A percentile compares a stretch with the other conserved stretches of the same genome.
Conservation (phyloP, 2,888 invertebrate species). For the Philereme transversata region DNA sequence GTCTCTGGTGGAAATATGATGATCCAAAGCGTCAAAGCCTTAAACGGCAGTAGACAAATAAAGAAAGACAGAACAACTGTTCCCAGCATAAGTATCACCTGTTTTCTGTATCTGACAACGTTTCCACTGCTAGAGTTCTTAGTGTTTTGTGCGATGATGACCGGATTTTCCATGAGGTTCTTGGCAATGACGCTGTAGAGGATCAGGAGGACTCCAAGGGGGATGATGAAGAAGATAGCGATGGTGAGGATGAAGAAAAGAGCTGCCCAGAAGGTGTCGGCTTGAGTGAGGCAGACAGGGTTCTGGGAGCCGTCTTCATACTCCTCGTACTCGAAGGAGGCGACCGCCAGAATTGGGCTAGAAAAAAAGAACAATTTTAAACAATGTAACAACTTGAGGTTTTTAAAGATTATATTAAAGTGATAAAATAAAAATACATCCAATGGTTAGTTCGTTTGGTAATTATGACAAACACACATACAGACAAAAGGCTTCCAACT, state of each 20-base stretch:
- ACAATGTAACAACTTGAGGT: no score
- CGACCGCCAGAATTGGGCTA: slow-evolving; percentile 94
- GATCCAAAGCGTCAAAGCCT: slow-evolving; percentile 94
- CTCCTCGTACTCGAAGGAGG: slow-evolving; percentile 88
- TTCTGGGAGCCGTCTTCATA: slow-evolving; percentile 89
- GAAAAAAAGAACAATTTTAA: slow-evolving; percentile 44
- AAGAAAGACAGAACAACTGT: slow-evolving; percentile 96
- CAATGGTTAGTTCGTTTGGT: no score
- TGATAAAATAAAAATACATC: no score
- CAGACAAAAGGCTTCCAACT: no score
- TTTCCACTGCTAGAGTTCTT: slow-evolving; percentile 79
- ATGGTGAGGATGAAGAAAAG: slow-evolving; percentile 92
- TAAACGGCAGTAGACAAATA: slow-evolving; percentile 94
- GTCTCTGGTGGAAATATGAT: slow-evolving; percentile 90
- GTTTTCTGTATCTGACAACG: slow-evolving; percentile 89
- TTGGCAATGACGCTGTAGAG: slow-evolving; percentile 94
- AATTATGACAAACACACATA: no score
- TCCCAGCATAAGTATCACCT: slow-evolving; percentile 94
- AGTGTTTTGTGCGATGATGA: slow-evolving; percentile 86
- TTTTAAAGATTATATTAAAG: no score
- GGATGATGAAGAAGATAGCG: slow-evolving; percentile 92
- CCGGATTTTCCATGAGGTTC: slow-evolving; percentile 92
- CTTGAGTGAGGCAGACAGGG: slow-evolving; percentile 92
- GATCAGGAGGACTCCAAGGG: slow-evolving; percentile 90
- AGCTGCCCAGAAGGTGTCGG: slow-evolving; percentile 90